phyloP scores from a whole-genome alignment of 2,797 vertebrate species.

The Enteromius paludinosus region DNA sequence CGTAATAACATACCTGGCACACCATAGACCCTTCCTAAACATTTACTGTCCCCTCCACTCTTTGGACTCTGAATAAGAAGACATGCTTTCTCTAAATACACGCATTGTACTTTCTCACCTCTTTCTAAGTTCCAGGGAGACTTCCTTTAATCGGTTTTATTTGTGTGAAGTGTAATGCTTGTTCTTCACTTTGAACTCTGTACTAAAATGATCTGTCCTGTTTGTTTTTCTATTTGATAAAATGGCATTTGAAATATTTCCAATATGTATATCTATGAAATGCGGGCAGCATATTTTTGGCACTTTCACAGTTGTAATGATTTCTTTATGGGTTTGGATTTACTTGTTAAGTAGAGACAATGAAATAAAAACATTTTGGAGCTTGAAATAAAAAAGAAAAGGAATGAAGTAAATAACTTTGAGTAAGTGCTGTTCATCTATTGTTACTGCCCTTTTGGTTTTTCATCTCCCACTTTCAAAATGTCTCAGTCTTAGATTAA shows the following conservation, averaged over 20 bases:
- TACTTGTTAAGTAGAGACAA: constrained; percentile 26
- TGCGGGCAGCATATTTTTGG: constrained; percentile 38
- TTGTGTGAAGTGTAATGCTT: constrained; percentile 42
- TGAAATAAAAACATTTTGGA: constrained; percentile 44
- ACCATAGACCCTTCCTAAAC: constrained; percentile 41
- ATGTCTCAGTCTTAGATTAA: not conserved
- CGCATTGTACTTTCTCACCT: constrained; percentile 38
- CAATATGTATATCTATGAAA: constrained; percentile 32
- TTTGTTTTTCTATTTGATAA: constrained; percentile 29
- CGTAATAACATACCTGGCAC: constrained; percentile 15
- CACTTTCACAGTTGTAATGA: constrained; percentile 30
- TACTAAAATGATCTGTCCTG: not conserved
- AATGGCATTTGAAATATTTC: constrained; percentile 33
- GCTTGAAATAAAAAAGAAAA: constrained; percentile 44
- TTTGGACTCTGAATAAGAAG: constrained; percentile 41
- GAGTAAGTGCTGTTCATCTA: constrained; percentile 37
- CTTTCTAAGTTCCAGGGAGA: constrained; percentile 18
- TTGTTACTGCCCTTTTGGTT: not conserved
- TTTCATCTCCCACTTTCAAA: not conserved
- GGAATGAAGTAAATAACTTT: constrained; percentile 26
- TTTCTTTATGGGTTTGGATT: constrained; percentile 43
- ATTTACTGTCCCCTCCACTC: constrained; percentile 37
- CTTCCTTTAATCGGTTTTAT: constrained; percentile 27
- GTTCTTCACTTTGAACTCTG: constrained; percentile 28
- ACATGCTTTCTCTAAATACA: constrained; percentile 38